Evolutionary conservation across 2,797 vertebrate species (phyloP).

Genomic region (Lithobates sylvaticus): DNA sequence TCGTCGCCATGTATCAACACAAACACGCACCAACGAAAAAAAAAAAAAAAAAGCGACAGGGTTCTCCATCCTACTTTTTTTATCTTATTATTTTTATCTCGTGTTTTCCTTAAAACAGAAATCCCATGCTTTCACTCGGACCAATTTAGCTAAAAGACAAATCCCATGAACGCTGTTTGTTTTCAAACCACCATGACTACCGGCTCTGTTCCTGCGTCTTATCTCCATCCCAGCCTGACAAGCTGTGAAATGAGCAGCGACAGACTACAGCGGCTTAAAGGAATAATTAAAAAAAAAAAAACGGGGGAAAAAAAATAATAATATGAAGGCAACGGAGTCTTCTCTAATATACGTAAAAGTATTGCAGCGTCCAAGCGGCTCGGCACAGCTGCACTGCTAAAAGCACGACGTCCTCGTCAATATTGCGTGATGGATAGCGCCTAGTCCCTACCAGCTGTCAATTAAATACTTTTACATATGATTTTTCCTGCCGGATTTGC

Average conservation of each 20-base stretch:
- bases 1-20: not conserved
- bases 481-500: too few relatives aligned
- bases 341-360: not conserved
- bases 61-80: not conserved
- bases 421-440: not conserved
- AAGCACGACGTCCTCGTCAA: not conserved
- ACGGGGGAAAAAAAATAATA: not conserved
- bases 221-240: conserved; percentile 8
- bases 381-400: not conserved
- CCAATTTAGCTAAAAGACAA: not conserved
- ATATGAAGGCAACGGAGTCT: not conserved
- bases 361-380: not conserved
- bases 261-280: not conserved
- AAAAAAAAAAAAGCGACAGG: not conserved
- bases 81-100: not conserved
- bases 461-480: not conserved
- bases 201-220: not conserved
- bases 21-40: not conserved
- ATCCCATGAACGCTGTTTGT: not conserved
- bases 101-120: not conserved
- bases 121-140: not conserved
- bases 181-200: conserved; percentile 17
- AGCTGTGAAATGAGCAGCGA: conserved; percentile 10
- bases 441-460: not conserved
- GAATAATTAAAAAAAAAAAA: too few relatives aligned